These are phyloP conservation scores for Crotalus tigris DNA, from an alignment of 2,113 vertebrate species.

Conservation along the genomic window DNA sequence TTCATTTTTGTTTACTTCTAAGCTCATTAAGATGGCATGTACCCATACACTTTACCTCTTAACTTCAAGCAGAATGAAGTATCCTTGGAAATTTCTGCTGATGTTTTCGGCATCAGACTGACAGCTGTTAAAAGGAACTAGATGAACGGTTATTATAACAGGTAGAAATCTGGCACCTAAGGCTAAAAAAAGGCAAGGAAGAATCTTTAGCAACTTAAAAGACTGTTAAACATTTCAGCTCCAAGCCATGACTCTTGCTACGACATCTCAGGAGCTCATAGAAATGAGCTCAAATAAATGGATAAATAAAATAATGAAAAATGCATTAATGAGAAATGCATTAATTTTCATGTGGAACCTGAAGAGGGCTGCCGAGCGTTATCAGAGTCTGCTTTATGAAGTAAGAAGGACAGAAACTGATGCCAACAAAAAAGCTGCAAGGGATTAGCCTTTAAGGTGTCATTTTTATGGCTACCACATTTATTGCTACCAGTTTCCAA, in stretches of 20 bases:
- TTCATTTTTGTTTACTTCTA: not conserved
- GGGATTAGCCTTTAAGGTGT: not conserved
- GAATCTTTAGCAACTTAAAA: not conserved
- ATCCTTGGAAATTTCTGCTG: rapidly evolving
- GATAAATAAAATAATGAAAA: rapidly evolving
- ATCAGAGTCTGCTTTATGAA: not conserved
- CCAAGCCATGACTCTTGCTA: not conserved
- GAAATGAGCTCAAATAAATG: not conserved
- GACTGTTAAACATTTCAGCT: not conserved
- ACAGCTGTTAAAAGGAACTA: rapidly evolving
- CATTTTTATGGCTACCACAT: not conserved
- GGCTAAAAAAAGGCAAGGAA: not conserved
- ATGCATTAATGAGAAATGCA: not conserved
- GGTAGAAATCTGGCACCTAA: not conserved
- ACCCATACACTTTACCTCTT: not conserved
- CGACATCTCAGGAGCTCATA: not conserved
- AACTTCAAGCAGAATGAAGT: rapidly evolving
- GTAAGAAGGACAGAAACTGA: not conserved
- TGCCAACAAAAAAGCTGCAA: not conserved
- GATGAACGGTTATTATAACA: not conserved
- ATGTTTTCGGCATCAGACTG: not conserved
- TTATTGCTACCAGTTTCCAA: not conserved
- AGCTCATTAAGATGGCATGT: not conserved
- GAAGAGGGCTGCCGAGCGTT: conserved; percentile 33
- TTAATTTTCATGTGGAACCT: not conserved